Conservation (phyloP, 2,888 invertebrate genomes). For the Tridacna crocea region DNA sequence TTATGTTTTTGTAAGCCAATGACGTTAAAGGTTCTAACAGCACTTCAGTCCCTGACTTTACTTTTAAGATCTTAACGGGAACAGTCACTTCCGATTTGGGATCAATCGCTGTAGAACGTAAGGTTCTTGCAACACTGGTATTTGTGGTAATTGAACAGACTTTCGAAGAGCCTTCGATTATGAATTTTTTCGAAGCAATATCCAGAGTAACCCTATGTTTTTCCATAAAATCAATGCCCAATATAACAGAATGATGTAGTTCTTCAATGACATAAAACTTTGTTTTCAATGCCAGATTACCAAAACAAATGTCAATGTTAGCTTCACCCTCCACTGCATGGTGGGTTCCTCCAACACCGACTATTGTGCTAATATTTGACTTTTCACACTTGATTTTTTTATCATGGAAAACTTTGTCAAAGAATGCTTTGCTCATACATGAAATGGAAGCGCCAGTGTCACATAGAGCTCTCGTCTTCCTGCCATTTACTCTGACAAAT, state of each 20-base stretch:
- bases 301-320: conserved; percentile 25
- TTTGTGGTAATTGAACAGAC: conserved; percentile 25
- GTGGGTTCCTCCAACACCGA: conserved; percentile 21
- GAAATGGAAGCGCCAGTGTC: conserved; percentile 35
- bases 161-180: conserved; percentile 5
- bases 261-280: background rate
- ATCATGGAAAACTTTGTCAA: conserved; percentile 25
- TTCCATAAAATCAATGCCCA: conserved; percentile 16
- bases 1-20: background rate
- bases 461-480: conserved; percentile 24
- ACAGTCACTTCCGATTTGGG: conserved; percentile 30
- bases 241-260: conserved; percentile 16
- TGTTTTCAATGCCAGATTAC: background rate
- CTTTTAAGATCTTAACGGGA: conserved; percentile 31
- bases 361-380: background rate
- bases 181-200: conserved; percentile 14
- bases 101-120: conserved; percentile 5
- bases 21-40: conserved; percentile 29
- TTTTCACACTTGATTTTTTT: background rate
- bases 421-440: conserved; percentile 29
- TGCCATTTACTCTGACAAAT: conserved; percentile 13
- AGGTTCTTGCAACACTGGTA: conserved; percentile 32
- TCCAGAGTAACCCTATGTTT: conserved; percentile 10
- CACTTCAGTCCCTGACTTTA: conserved; percentile 18
- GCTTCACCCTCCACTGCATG: conserved; percentile 28